phyloP scores from a whole-genome alignment of 2,888 invertebrate species.

The Dorcus parallelipipedus region DNA sequence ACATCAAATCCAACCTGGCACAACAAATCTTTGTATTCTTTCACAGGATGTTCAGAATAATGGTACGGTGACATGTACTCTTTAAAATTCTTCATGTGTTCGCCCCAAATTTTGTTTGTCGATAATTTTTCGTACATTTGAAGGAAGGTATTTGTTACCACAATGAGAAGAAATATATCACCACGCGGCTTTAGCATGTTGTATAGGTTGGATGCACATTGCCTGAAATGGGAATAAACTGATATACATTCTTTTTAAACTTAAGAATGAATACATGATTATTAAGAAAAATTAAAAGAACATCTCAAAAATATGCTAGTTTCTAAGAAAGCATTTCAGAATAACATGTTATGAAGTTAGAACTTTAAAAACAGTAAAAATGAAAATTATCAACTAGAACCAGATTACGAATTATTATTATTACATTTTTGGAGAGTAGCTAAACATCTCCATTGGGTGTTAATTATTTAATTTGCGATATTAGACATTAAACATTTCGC shows the following conservation, averaged over 20 bases:
- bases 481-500: no score
- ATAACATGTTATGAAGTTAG: no score
- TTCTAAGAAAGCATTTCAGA: no score
- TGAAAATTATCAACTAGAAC: no score
- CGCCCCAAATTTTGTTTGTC: conserved; percentile 54
- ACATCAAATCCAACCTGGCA: conserved; percentile 60
- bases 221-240: conserved; percentile 48
- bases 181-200: conserved; percentile 65
- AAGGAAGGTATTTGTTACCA: conserved; percentile 67
- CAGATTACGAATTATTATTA: no score
- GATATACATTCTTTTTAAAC: not conserved
- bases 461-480: no score
- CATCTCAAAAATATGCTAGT: no score
- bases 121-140: conserved; percentile 65
- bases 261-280: no score
- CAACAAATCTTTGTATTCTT: conserved; percentile 55
- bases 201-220: conserved; percentile 63
- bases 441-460: no score
- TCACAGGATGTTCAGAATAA: conserved; percentile 57
- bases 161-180: conserved; percentile 64
- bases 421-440: no score
- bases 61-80: conserved; percentile 69
- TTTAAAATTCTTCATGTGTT: conserved; percentile 62
- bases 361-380: no score
- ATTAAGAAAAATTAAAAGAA: no score